Percentiles rank a stretch among this genome's conserved stretches.
phyloP scores from a whole-genome alignment of 1,140 invertebrate genomes.

The Drosophila ananassae region DNA sequence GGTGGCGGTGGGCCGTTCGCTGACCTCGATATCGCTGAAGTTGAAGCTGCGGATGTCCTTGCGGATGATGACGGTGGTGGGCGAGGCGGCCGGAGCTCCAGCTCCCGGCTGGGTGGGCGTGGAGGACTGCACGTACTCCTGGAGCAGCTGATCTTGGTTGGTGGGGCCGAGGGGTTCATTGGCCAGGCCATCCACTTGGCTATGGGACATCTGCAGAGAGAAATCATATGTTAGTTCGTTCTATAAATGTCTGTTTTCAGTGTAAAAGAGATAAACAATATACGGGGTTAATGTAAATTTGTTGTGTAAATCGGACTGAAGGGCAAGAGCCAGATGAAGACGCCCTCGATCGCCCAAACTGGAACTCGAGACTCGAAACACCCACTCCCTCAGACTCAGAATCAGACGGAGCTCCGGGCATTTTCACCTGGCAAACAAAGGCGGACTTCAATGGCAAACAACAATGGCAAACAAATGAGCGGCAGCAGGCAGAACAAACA shows the following conservation, averaged over 20 bases:
- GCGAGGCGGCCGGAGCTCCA: constrained; percentile 43
- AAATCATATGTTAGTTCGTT: constrained; percentile 6
- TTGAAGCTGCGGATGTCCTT: constrained; percentile 83
- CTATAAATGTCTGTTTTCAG: neutral
- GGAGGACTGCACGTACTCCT: constrained; percentile 52
- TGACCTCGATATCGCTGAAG: constrained; percentile 81
- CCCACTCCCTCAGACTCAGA: constrained; percentile 26
- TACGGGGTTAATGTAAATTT: constrained; percentile 60
- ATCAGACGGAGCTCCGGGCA: constrained; percentile 24
- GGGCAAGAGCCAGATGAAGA: constrained; percentile 58
- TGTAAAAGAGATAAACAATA: constrained; percentile 2
- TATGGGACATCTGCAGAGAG: constrained; percentile 36
- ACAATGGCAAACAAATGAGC: constrained; percentile 80
- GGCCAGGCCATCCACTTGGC: constrained; percentile 51
- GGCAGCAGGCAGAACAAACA: constrained; percentile 54
- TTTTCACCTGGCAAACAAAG: constrained; percentile 78
- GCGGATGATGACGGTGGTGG: constrained; percentile 70
- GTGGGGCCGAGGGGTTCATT: constrained; percentile 62
- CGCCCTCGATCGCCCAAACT: constrained; percentile 21
- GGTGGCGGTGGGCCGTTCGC: constrained; percentile 67
- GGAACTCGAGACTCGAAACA: constrained; percentile 11
- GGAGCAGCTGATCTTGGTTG: constrained; percentile 49
- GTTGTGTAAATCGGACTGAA: constrained; percentile 70
- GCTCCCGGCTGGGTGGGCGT: constrained; percentile 54
- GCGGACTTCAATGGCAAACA: constrained; percentile 75